phyloP scores from a whole-genome alignment of 2,113 vertebrate genomes.

The Chionomys nivalis region DNA sequence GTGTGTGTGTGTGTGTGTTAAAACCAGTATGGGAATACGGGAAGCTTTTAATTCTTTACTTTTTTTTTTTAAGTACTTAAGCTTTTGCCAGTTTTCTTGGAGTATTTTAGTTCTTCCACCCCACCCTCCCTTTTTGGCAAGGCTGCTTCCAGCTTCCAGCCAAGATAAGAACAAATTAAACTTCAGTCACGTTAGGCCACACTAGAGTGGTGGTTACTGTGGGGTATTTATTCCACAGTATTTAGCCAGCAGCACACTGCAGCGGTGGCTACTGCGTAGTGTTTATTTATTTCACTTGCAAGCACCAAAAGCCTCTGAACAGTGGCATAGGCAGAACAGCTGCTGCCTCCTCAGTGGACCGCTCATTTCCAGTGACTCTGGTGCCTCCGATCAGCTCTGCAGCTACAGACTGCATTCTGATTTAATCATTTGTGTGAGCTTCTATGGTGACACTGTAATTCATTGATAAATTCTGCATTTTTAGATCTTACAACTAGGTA shows the following conservation, averaged over 20 bases:
- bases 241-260: constrained; percentile 15
- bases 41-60: background rate
- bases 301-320: constrained; percentile 42
- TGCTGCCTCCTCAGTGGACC: constrained; percentile 35
- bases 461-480: background rate
- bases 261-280: constrained; percentile 35
- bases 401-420: constrained; percentile 1
- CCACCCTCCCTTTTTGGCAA: constrained; percentile 50
- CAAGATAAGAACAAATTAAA: constrained; percentile 67
- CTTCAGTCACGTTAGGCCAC: constrained; percentile 55
- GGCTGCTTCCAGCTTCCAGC: constrained; percentile 56
- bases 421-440: constrained; percentile 29
- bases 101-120: background rate
- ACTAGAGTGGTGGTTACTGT: constrained; percentile 29
- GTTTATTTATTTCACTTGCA: constrained; percentile 50
- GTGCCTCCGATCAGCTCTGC: constrained; percentile 42
- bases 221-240: constrained; percentile 35
- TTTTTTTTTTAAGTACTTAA: constrained; percentile 62
- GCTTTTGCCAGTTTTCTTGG: constrained; percentile 45
- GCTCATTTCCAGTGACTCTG: constrained; percentile 11
- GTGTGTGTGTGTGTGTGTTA: background rate
- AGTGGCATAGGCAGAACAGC: constrained; percentile 42
- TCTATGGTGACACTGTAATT: constrained; percentile 14
- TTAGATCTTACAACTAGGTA: constrained; percentile 22
- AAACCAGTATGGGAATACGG: constrained; percentile 12